Base-by-base conservation (phyloP, 2,797 vertebrate genomes). In the Amblyraja radiata region DNA sequence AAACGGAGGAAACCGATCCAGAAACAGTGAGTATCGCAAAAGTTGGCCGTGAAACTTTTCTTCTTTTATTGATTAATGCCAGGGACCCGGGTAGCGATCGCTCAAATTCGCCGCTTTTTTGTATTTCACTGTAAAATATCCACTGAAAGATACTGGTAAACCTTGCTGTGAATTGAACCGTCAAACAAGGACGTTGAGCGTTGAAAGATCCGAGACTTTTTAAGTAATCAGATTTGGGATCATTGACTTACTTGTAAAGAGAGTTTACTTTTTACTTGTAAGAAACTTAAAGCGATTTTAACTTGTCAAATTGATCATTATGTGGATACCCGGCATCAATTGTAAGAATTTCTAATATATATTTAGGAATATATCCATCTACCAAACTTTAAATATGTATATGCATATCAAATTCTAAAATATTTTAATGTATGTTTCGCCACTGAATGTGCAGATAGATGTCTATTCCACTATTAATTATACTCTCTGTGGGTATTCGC, bases 1-100 rank as follows among this genome's bases (percentile, higher is more conserved):
- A 99, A 99, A 96, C 96, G 98, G 95, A 98, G 98, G 95, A 99
- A 98, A 95, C 98, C 98, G 84, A 94, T 98, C 94, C 98, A 99
- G 93, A 99, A 99, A 96, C 98, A 98, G 98, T 99, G 90, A 92
- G 90, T 92, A 91, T 32, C 16, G n/a, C 14, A 86, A 14, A 39
- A 84, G 81, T n/a, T n/a, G n/a, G n/a, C n/a, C n/a, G n/a, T n/a
- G n/a, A n/a, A n/a, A n/a, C n/a, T n/a, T n/a, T n/a, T n/a, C n/a
- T n/a, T n/a, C n/a, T n/a, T n/a, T n/a, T n/a, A n/a, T n/a, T n/a
- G n/a, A 28, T 86, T 61, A 58, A 13, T n/a, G 83, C 39, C 83
- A 86, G 28, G 25, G 25, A 25, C 58, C n/a, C 7, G 28, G 23
- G 58, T 25, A 63, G 83, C 1, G 83, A 84, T 84, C 58, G 81